Evolutionary conservation across 2,888 invertebrate genomes (phyloP).

Genomic region (Melipona beecheii): DNA sequence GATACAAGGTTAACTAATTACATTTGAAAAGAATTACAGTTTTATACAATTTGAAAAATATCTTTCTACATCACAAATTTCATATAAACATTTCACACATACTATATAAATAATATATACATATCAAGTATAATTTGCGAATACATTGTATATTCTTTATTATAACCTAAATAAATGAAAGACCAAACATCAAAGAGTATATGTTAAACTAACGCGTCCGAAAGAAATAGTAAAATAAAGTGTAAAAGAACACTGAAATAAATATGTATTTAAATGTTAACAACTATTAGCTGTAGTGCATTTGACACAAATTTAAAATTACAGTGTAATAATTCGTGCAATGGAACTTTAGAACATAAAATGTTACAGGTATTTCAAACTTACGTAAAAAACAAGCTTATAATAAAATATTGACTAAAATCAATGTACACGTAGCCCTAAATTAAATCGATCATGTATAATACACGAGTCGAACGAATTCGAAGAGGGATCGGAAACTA

Average conservation of each 20-base stretch:
- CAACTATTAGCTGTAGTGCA: background rate
- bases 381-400: conserved; percentile 23
- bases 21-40: background rate
- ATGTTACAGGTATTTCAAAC: conserved; percentile 3
- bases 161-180: conserved; percentile 24
- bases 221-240: background rate
- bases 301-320: background rate
- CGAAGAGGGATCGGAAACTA: conserved; percentile 15
- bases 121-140: background rate
- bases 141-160: background rate
- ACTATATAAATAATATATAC: background rate
- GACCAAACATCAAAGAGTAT: background rate
- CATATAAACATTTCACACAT: background rate
- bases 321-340: background rate
- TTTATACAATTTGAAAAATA: background rate
- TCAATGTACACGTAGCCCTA: conserved; percentile 3
- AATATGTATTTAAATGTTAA: background rate
- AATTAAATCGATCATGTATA: conserved; percentile 22
- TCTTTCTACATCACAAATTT: background rate
- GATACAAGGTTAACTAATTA: conserved; percentile 3
- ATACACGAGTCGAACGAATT: conserved; percentile 8
- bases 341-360: background rate
- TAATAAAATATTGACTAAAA: conserved; percentile 22
- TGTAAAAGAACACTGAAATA: background rate
- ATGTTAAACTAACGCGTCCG: background rate